phyloP scores from a whole-genome alignment of 2,797 vertebrate species.

The Diglossa cyanea region DNA sequence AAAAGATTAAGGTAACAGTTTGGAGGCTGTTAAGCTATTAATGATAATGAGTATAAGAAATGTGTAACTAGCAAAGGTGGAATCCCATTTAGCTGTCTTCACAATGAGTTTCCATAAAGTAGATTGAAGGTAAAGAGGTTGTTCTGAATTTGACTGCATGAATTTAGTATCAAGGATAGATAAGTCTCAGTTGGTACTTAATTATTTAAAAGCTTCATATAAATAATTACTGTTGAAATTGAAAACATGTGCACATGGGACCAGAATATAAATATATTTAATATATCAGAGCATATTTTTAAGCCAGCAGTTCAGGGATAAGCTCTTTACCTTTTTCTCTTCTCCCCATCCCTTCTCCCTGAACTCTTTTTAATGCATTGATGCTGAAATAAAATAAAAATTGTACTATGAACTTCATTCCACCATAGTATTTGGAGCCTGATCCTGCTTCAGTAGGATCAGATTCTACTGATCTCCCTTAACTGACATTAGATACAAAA shows the following conservation, averaged over 20 bases:
- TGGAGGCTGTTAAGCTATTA: conserved; percentile 26
- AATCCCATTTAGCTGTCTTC: conserved; percentile 15
- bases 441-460: not conserved
- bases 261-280: conserved; percentile 16
- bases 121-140: conserved; percentile 15
- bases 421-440: not conserved
- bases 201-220: conserved; percentile 71
- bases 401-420: not conserved
- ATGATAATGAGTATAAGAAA: conserved; percentile 29
- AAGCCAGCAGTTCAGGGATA: not conserved
- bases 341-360: not conserved
- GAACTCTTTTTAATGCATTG: not conserved
- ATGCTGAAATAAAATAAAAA: conserved; percentile 42
- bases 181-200: conserved; percentile 41
- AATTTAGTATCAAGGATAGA: not conserved
- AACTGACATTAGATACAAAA: not conserved
- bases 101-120: not conserved
- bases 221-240: conserved; percentile 72
- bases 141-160: not conserved
- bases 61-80: not conserved
- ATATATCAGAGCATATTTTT: not conserved
- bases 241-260: conserved; percentile 33
- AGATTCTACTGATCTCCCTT: not conserved
- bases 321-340: not conserved
- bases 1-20: conserved; percentile 31